Evolutionary conservation across 2,888 invertebrate genomes (phyloP).

Genomic region (Crematogaster levior): DNA sequence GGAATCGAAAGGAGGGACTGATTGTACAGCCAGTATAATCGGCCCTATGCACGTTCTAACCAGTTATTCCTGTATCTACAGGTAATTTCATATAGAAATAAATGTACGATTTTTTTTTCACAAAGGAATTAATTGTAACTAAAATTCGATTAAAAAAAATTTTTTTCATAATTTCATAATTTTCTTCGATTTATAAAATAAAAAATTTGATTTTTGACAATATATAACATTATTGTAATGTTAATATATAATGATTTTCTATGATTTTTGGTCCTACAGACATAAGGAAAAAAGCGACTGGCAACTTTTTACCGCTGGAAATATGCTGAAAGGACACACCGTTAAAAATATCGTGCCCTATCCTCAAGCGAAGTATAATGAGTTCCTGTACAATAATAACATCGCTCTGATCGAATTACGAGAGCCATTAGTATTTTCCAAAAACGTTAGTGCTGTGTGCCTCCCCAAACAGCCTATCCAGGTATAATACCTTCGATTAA

Average conservation of each 20-base stretch:
- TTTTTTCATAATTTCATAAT: not conserved
- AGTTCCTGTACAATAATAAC: slow-evolving; percentile 88
- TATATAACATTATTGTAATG: not conserved
- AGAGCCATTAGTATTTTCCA: slow-evolving; percentile 86
- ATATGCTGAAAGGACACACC: slow-evolving; percentile 77
- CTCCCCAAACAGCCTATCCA: slow-evolving; percentile 85
- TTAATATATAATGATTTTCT: not conserved
- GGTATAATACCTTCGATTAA: slow-evolving; percentile 70
- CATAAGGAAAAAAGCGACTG: slow-evolving; percentile 80
- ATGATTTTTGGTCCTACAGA: slow-evolving; percentile 64
- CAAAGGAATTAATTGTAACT: not conserved
- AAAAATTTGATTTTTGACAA: not conserved
- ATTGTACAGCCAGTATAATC: slow-evolving; percentile 84
- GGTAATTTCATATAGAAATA: slow-evolving; percentile 69
- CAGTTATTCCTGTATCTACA: slow-evolving; percentile 84
- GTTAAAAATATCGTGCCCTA: slow-evolving; percentile 86
- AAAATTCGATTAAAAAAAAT: not conserved
- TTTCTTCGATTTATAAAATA: not conserved
- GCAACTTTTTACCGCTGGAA: slow-evolving; percentile 81
- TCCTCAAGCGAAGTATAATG: slow-evolving; percentile 88
- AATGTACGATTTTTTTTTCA: not conserved
- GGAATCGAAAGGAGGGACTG: slow-evolving; percentile 80
- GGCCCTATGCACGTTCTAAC: slow-evolving; percentile 84
- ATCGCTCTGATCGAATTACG: slow-evolving; percentile 87
- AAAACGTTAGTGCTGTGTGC: slow-evolving; percentile 88